phyloP scores from a whole-genome alignment of 1,140 invertebrate genomes.

The Brachionus paranguensis region DNA sequence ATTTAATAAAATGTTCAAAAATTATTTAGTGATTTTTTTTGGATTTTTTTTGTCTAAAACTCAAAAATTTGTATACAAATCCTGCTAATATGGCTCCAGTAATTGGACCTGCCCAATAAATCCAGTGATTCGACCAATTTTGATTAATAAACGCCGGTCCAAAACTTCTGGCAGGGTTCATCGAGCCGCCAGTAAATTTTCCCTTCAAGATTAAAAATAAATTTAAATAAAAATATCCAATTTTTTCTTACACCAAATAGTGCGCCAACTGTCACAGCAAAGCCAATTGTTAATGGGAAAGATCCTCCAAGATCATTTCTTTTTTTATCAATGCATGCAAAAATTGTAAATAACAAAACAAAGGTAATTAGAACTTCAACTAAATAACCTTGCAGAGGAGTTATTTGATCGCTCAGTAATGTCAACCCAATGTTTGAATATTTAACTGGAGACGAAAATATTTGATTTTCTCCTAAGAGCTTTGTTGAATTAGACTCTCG shows the following conservation, averaged over 20 bases:
- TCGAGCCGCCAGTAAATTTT: constrained; percentile 57
- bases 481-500: neutral
- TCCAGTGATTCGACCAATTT: constrained; percentile 82
- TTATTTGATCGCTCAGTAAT: constrained; percentile 42
- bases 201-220: constrained; percentile 42
- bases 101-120: constrained; percentile 54
- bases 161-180: constrained; percentile 81
- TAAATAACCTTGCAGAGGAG: constrained; percentile 65
- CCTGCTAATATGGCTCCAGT: constrained; percentile 49
- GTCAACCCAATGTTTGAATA: constrained; percentile 59
- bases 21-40: neutral
- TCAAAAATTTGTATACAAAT: constrained; percentile 43
- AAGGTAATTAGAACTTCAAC: constrained; percentile 81
- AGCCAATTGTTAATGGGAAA: constrained; percentile 76
- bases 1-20: too few relatives aligned
- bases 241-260: constrained; percentile 60
- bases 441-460: neutral
- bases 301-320: constrained; percentile 75
- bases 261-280: constrained; percentile 71
- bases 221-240: neutral
- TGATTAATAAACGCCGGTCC: constrained; percentile 82
- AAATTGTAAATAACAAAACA: constrained; percentile 76
- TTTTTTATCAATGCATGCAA: constrained; percentile 71
- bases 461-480: neutral
- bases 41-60: neutral